Percentiles rank a stretch among this genome's conserved stretches.
Evolutionary conservation across 1,140 invertebrate genomes (phyloP).

Genomic region (Latrodectus geometricus): DNA sequence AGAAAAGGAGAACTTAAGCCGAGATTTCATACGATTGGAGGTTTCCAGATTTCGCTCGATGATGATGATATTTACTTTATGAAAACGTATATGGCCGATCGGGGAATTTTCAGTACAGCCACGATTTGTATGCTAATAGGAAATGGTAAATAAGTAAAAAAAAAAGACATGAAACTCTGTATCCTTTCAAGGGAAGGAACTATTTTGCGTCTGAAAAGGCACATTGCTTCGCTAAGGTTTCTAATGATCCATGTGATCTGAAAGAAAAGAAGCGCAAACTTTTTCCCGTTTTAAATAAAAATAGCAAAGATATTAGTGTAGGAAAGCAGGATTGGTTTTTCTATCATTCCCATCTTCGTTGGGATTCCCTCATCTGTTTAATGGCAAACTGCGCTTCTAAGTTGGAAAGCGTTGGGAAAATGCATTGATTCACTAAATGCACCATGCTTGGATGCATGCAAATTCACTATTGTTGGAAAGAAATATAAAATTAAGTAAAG

Average conservation of each 20-base stretch:
- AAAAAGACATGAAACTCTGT: neutral
- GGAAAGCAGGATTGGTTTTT: neutral
- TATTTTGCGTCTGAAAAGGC: slow-evolving; percentile 1
- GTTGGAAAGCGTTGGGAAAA: neutral
- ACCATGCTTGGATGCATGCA: too few relatives aligned
- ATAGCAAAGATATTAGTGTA: slow-evolving; percentile 31
- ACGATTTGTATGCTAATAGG: slow-evolving; percentile 59
- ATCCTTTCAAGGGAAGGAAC: neutral
- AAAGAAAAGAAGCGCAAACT: neutral
- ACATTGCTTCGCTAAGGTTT: slow-evolving; percentile 20
- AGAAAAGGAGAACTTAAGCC: slow-evolving; percentile 31
- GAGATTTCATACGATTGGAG: slow-evolving; percentile 40
- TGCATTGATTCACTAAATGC: neutral
- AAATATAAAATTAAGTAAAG: too few relatives aligned
- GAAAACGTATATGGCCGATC: slow-evolving; percentile 21
- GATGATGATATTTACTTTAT: slow-evolving; percentile 58
- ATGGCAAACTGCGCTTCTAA: slow-evolving; percentile 32
- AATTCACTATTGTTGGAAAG: too few relatives aligned
- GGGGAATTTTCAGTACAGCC: slow-evolving; percentile 34
- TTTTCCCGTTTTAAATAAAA: neutral
- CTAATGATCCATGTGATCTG: slow-evolving; percentile 53
- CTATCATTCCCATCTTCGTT: slow-evolving; percentile 20
- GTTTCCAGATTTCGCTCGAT: neutral
- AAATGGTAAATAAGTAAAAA: neutral
- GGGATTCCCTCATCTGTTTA: slow-evolving; percentile 32